Conservation (phyloP, 2,797 vertebrate genomes). For the Tolypeutes matacus region DNA sequence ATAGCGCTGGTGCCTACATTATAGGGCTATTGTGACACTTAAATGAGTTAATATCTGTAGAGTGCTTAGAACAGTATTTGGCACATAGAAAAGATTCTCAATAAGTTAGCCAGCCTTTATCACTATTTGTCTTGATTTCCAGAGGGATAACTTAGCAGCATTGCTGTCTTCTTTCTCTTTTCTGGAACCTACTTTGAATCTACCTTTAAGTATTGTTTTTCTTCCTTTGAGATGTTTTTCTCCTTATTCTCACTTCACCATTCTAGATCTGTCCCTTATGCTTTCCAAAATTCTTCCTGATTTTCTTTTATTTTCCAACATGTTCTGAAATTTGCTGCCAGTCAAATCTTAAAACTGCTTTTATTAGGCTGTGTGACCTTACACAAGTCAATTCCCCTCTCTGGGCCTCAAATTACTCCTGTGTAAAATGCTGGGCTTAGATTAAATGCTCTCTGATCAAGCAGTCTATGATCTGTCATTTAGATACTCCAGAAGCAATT, state of each 20-base stretch:
- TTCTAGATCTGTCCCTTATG: background rate
- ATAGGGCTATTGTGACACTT: background rate
- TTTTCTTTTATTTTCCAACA: slow-evolving; percentile 27
- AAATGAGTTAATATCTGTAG: background rate
- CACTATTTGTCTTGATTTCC: background rate
- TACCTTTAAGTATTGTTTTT: background rate
- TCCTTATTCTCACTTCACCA: background rate
- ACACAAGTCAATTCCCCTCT: background rate
- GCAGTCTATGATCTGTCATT: background rate
- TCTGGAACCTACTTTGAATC: background rate
- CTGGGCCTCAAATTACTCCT: background rate
- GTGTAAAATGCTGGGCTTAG: background rate
- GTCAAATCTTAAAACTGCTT: background rate
- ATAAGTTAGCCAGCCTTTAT: background rate
- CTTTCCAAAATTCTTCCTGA: background rate
- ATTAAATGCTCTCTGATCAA: background rate
- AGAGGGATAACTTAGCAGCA: background rate
- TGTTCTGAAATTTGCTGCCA: background rate
- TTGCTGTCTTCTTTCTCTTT: background rate
- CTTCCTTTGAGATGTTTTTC: slow-evolving; percentile 11
- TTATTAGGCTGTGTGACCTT: background rate
- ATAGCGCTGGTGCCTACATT: background rate
- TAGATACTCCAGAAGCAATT: background rate
- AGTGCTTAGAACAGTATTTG: background rate
- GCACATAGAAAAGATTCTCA: background rate